Evolutionary conservation across 2,888 invertebrate species (phyloP).

Genomic region (Urechis unicinctus): DNA sequence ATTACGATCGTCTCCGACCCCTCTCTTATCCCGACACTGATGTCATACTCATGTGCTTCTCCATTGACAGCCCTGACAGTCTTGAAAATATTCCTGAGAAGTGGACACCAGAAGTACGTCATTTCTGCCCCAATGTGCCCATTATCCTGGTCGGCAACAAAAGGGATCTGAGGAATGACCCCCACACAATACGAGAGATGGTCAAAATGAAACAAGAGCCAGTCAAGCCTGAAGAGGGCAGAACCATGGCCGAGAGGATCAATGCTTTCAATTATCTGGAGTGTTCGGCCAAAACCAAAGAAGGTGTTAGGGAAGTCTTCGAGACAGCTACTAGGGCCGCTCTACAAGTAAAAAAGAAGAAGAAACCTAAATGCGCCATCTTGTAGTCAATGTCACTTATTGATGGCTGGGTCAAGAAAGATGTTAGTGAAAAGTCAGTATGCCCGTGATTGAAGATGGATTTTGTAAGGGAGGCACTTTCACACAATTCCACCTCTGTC

Average conservation of each 20-base stretch:
- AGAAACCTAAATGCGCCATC: conserved; percentile 54
- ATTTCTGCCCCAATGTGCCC: conserved; percentile 98
- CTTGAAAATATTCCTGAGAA: conserved; percentile 99
- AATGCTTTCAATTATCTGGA: conserved; percentile 97
- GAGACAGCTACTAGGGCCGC: conserved; percentile 98
- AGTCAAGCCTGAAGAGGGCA: conserved; percentile 92
- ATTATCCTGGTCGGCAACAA: conserved; percentile 99
- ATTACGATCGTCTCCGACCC: conserved; percentile 92
- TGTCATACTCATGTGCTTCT: conserved; percentile 99
- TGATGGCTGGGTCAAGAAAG: too few species aligned
- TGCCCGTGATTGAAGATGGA: too few species aligned
- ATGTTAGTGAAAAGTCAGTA: too few species aligned
- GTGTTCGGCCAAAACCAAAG: conserved; percentile 99
- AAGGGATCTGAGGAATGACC: conserved; percentile 56
- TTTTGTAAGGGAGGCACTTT: too few species aligned
- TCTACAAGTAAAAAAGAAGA: conserved; percentile 70
- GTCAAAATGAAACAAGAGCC: conserved; percentile 99
- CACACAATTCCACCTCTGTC: too few species aligned
- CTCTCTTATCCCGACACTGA: conserved; percentile 97
- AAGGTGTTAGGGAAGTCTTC: conserved; percentile 97
- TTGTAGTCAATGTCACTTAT: not conserved
- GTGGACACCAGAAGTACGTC: conserved; percentile 91
- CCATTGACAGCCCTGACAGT: conserved; percentile 97
- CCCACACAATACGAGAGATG: conserved; percentile 57
- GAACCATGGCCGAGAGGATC: conserved; percentile 97